phyloP scores from a whole-genome alignment of 2,113 vertebrate genomes.

The Scomber colias region DNA sequence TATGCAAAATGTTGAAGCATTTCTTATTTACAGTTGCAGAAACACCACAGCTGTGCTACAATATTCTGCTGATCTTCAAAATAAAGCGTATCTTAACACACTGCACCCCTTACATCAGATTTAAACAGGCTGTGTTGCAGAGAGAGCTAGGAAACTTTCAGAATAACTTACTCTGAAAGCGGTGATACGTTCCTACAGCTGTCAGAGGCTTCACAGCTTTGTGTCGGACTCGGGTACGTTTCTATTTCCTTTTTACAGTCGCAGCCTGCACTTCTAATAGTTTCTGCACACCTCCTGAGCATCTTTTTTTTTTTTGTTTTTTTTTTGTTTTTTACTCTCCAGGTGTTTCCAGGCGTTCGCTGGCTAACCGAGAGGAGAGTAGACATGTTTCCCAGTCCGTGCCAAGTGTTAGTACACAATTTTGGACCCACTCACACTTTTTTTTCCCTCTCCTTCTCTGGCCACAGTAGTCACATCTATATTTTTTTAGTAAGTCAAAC shows the following conservation, averaged over 20 bases:
- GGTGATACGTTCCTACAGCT: slow-evolving; percentile 49
- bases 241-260: slow-evolving; percentile 35
- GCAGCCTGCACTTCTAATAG: slow-evolving; percentile 6
- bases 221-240: slow-evolving; percentile 27
- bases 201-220: slow-evolving; percentile 54
- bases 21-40: slow-evolving; percentile 47
- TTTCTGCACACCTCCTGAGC: slow-evolving; percentile 18
- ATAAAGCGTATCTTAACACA: slow-evolving; percentile 12
- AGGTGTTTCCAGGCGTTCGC: background rate
- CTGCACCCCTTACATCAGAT: slow-evolving; percentile 10
- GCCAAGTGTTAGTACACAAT: background rate
- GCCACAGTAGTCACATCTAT: background rate
- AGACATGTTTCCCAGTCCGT: background rate
- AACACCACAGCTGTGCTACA: background rate
- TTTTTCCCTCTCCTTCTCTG: background rate
- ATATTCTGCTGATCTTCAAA: slow-evolving; percentile 46
- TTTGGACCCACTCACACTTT: background rate
- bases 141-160: background rate
- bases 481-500: too few species aligned
- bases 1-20: slow-evolving; percentile 24
- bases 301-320: background rate
- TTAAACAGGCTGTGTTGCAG: slow-evolving; percentile 35
- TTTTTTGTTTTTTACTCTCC: slow-evolving; percentile 30
- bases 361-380: slow-evolving; percentile 4
- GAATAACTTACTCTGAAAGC: slow-evolving; percentile 22